A percentile compares a stretch with the other conserved stretches of the same genome.
Evolutionary conservation across 2,797 vertebrate genomes (phyloP).

Genomic region (Spinibarbus caldwelli): DNA sequence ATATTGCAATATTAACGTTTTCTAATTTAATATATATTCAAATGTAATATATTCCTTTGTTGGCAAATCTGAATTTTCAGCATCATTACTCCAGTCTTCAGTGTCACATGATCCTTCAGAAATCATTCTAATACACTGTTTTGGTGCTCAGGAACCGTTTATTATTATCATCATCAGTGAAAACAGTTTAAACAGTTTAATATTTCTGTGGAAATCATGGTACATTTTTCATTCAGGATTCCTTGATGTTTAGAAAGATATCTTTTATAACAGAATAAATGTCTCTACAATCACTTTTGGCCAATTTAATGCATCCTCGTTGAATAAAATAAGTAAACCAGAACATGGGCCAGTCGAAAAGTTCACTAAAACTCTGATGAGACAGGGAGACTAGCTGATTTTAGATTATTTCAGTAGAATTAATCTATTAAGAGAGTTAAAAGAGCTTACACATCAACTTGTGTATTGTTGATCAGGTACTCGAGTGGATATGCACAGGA

Average conservation of each 20-base stretch:
- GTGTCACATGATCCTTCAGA: background rate
- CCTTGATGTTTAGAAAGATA: background rate
- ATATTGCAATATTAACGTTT: background rate
- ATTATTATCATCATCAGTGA: background rate
- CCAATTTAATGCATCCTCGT: too few species aligned
- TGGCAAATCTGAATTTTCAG: too few species aligned
- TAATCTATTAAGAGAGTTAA: background rate
- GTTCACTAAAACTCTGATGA: too few species aligned
- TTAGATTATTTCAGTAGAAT: background rate
- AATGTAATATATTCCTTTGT: background rate
- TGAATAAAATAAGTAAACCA: background rate
- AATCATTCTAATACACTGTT: background rate
- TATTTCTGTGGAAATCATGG: background rate
- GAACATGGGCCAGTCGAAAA: background rate
- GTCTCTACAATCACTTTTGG: too few species aligned
- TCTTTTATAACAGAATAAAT: too few species aligned
- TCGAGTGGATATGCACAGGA: conserved; percentile 79
- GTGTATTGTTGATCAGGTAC: conserved; percentile 80
- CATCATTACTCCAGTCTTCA: background rate
- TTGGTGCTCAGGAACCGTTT: background rate
- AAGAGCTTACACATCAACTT: conserved; percentile 74
- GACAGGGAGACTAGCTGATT: background rate
- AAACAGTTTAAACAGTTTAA: background rate
- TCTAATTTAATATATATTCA: too few species aligned
- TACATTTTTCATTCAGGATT: background rate